Percentiles rank a stretch among this genome's conserved stretches.
Evolutionary conservation across 2,888 invertebrate genomes (phyloP).

Genomic region (Parnassius orleans): DNA sequence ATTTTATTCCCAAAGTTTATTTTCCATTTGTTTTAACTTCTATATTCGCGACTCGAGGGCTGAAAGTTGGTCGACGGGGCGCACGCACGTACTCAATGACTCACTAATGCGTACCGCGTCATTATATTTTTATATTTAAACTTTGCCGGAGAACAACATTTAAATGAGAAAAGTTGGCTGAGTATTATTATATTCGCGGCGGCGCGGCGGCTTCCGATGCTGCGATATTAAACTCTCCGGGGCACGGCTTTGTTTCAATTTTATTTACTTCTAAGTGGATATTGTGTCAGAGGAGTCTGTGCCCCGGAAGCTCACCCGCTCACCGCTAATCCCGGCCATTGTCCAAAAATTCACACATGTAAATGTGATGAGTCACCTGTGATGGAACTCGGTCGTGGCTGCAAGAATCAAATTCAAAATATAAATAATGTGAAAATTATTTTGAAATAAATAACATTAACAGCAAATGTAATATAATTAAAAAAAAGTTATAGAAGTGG

Average conservation of each 20-base stretch:
- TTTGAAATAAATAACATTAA: too few species aligned
- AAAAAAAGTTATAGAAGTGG: too few species aligned
- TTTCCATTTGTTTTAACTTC: constrained; percentile 80
- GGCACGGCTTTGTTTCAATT: constrained; percentile 48
- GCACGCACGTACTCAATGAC: constrained; percentile 69
- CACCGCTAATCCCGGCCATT: constrained; percentile 11
- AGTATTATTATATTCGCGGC: constrained; percentile 55
- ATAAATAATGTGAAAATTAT: too few species aligned
- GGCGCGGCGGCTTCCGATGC: constrained; percentile 41
- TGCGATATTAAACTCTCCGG: constrained; percentile 46
- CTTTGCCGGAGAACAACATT: constrained; percentile 74
- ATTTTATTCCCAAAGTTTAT: constrained; percentile 81
- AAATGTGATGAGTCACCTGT: constrained; percentile 1
- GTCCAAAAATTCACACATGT: constrained; percentile 11
- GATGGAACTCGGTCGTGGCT: too few species aligned
- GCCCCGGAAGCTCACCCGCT: neutral
- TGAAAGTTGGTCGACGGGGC: constrained; percentile 55
- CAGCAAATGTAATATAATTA: too few species aligned
- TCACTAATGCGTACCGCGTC: constrained; percentile 78
- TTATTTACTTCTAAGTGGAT: constrained; percentile 40
- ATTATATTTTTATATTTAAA: constrained; percentile 80
- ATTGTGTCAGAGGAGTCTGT: constrained; percentile 26
- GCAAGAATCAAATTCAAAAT: too few species aligned
- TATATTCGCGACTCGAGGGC: constrained; percentile 73
- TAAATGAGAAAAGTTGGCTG: constrained; percentile 76